Evolutionary conservation across 2,888 invertebrate species (phyloP).

Genomic region (Phyllotreta striolata): DNA sequence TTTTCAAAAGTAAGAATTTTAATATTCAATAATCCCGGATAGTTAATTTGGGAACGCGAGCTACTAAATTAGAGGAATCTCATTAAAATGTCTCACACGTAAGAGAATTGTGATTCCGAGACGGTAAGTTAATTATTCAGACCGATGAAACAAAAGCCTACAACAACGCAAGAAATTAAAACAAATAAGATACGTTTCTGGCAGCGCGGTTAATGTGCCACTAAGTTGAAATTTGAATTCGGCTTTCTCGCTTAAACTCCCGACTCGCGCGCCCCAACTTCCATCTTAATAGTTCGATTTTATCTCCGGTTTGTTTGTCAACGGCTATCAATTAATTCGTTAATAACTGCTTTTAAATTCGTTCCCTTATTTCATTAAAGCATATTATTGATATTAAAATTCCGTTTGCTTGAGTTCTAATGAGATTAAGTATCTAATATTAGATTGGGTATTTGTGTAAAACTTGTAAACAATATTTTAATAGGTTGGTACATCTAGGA

Average conservation of each 20-base stretch:
- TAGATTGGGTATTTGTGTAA: too few relatives aligned
- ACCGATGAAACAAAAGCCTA: conserved; percentile 54
- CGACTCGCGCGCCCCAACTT: conserved; percentile 13
- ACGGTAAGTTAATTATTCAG: conserved; percentile 60
- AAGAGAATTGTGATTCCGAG: conserved; percentile 61
- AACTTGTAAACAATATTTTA: too few relatives aligned
- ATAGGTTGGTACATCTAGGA: too few relatives aligned
- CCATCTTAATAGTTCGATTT: conserved; percentile 23
- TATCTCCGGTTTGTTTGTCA: conserved; percentile 25
- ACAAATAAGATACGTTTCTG: conserved; percentile 53
- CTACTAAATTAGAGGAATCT: conserved; percentile 51
- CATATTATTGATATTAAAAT: neutral
- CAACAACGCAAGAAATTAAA: conserved; percentile 57
- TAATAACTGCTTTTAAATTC: neutral
- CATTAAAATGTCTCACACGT: conserved; percentile 59
- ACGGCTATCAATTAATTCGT: conserved; percentile 15
- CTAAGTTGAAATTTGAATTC: conserved; percentile 30
- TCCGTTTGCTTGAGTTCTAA: too few relatives aligned
- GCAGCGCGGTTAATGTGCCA: conserved; percentile 42
- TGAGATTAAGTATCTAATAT: too few relatives aligned
- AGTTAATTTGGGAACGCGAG: conserved; percentile 51
- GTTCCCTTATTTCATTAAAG: too few relatives aligned
- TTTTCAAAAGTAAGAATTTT: conserved; percentile 31
- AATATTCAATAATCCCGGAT: conserved; percentile 49
- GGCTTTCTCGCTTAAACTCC: conserved; percentile 1